Conservation (phyloP, 1,140 invertebrate species). For the Ceratina calcarata region DNA sequence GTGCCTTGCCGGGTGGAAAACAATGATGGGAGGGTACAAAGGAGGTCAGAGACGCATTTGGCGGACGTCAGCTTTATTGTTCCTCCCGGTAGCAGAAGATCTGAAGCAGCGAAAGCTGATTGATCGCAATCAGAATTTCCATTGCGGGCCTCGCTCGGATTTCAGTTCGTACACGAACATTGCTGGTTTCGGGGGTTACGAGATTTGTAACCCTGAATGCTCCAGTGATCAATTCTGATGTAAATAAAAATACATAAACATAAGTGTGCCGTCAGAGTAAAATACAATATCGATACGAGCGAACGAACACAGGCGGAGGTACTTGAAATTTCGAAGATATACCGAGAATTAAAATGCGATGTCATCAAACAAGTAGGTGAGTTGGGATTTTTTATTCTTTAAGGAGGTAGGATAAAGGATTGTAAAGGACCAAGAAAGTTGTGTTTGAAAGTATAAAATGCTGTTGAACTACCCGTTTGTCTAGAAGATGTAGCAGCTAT, state of each 20-base stretch:
- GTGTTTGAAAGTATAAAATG: constrained; percentile 1
- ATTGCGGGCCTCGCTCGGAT: neutral
- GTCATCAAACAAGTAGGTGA: too few species aligned
- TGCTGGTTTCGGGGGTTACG: too few species aligned
- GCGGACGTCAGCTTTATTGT: constrained; percentile 48
- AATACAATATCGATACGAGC: constrained; percentile 15
- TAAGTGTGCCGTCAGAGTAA: neutral
- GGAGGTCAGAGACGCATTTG: constrained; percentile 49
- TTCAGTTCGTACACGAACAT: too few species aligned
- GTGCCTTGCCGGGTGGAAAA: constrained; percentile 22
- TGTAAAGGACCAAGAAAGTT: neutral
- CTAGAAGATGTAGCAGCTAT: neutral
- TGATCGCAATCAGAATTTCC: constrained; percentile 47
- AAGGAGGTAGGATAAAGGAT: too few species aligned
- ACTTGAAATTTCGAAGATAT: constrained; percentile 29
- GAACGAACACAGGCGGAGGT: too few species aligned
- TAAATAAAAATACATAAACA: constrained; percentile 47
- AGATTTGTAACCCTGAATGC: constrained; percentile 1
- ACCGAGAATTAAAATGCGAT: constrained; percentile 40
- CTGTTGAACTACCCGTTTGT: neutral
- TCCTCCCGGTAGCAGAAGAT: constrained; percentile 27
- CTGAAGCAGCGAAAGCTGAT: constrained; percentile 39
- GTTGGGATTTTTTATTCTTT: too few species aligned
- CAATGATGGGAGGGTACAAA: constrained; percentile 32
- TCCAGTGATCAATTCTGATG: neutral